These are phyloP conservation scores for Micromussa lordhowensis DNA, from an alignment of 92 coral and sea anemone species.

Conservation along the genomic window DNA sequence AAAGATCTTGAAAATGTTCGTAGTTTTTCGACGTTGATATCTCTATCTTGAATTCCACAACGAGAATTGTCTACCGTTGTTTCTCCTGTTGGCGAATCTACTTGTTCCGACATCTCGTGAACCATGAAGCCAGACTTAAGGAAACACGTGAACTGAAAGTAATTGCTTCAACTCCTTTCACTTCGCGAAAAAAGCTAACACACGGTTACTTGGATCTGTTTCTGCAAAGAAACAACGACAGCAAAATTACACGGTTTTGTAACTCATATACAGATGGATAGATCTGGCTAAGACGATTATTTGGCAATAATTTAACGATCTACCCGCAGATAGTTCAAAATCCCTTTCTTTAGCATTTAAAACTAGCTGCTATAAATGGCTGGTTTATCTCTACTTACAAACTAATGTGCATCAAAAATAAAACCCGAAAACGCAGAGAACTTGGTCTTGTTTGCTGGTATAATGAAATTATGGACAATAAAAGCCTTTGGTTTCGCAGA, in stretches of 20 bases:
- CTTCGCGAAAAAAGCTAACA: not conserved
- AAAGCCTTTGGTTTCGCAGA: constrained; percentile 1
- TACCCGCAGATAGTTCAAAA: not conserved
- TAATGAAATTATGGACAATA: constrained; percentile 2
- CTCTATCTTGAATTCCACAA: not conserved
- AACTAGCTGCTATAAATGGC: not conserved
- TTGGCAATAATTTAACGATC: not conserved
- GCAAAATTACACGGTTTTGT: no score
- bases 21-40: not conserved
- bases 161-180: not conserved
- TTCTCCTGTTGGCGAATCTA: not conserved
- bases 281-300: not conserved
- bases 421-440: not conserved
- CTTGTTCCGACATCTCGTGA: constrained; percentile 19
- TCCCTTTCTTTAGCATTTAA: not conserved
- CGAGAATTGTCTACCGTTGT: not conserved
- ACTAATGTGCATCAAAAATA: not conserved
- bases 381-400: not conserved
- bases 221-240: no score
- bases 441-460: not conserved
- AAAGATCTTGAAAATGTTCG: constrained; percentile 74
- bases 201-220: no score
- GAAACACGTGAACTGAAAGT: not conserved
- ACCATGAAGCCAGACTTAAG: not conserved
- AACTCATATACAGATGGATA: no score